Conservation (phyloP, 2,888 invertebrate species). For the Nebria salina region DNA sequence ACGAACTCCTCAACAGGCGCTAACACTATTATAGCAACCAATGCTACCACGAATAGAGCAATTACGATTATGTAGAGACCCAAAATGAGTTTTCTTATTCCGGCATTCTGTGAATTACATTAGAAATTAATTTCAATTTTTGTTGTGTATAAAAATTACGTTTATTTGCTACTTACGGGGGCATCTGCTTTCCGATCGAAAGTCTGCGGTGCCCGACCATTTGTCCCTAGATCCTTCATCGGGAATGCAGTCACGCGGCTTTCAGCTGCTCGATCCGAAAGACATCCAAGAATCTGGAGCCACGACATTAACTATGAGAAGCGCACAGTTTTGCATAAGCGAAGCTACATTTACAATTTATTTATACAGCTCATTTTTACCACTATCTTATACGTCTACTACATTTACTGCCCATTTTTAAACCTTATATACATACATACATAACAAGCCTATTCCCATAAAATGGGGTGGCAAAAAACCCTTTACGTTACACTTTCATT, state of each 20-base stretch:
- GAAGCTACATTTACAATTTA: slow-evolving; percentile 6
- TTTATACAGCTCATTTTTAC: not conserved
- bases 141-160: not conserved
- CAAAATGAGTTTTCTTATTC: slow-evolving; percentile 79
- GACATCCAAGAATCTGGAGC: slow-evolving; percentile 78
- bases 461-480: not conserved
- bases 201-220: slow-evolving; percentile 69
- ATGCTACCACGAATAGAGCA: slow-evolving; percentile 73
- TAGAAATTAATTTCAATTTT: slow-evolving; percentile 25
- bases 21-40: slow-evolving; percentile 78
- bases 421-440: not conserved
- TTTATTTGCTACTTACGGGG: slow-evolving; percentile 69
- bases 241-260: slow-evolving; percentile 84
- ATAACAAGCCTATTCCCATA: not conserved
- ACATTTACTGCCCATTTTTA: not conserved
- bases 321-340: slow-evolving; percentile 22
- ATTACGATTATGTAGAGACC: slow-evolving; percentile 81
- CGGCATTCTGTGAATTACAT: slow-evolving; percentile 73
- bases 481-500: too few species aligned
- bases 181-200: slow-evolving; percentile 80
- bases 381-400: not conserved
- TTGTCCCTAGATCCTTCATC: slow-evolving; percentile 82
- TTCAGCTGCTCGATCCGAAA: slow-evolving; percentile 77
- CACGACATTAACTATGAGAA: slow-evolving; percentile 56
- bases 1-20: slow-evolving; percentile 78